A percentile compares a stretch with the other conserved stretches of the same genome.
These are phyloP conservation scores for Patella depressa DNA, from an alignment of 2,888 invertebrate genomes.

Conservation along the genomic window DNA sequence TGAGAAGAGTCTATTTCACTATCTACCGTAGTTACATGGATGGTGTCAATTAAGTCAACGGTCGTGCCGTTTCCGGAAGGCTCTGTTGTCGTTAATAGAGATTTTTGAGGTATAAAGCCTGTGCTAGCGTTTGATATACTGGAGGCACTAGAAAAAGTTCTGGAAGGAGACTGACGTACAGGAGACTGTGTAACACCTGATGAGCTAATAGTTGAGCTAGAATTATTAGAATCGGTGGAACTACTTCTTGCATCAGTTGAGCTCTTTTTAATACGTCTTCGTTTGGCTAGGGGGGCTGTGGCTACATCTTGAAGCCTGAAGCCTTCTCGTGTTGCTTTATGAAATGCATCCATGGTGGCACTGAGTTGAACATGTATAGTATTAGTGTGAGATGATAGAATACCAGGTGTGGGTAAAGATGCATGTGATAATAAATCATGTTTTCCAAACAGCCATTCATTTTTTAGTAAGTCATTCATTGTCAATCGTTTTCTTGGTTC, in stretches of 20 bases:
- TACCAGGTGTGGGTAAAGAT: conserved; percentile 78
- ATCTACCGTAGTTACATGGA: conserved; percentile 20
- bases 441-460: conserved; percentile 78
- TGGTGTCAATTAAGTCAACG: conserved; percentile 15
- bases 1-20: conserved; percentile 11
- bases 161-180: conserved; percentile 46
- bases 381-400: conserved; percentile 72
- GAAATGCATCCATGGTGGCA: conserved; percentile 80
- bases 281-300: conserved; percentile 80
- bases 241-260: conserved; percentile 60
- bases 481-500: conserved; percentile 82
- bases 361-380: conserved; percentile 76
- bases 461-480: conserved; percentile 79
- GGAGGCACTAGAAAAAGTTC: conserved; percentile 55
- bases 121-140: conserved; percentile 55
- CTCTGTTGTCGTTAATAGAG: conserved; percentile 14
- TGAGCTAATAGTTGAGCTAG: conserved; percentile 45
- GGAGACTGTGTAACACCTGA: conserved; percentile 38
- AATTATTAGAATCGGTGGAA: conserved; percentile 63
- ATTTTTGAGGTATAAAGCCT: conserved; percentile 57
- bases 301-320: conserved; percentile 82
- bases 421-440: conserved; percentile 72
- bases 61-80: background rate
- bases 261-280: conserved; percentile 76
- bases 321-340: conserved; percentile 80